phyloP scores from a whole-genome alignment of 2,797 vertebrate genomes.

The Epinephelus coioides region DNA sequence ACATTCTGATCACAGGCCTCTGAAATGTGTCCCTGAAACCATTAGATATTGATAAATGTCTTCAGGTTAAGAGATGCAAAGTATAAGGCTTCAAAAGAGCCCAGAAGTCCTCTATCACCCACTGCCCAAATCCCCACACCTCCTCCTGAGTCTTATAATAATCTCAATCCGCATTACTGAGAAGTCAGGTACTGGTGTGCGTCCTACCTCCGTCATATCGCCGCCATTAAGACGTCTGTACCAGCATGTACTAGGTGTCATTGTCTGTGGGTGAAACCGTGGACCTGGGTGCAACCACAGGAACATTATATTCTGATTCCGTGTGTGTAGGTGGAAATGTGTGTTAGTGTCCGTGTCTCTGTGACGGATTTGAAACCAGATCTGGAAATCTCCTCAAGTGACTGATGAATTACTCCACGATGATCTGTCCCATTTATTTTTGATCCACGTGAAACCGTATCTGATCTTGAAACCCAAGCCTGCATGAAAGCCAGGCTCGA shows the following conservation, averaged over 20 bases:
- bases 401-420: conserved; percentile 25
- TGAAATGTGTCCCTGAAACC: too few relatives aligned
- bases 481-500: conserved; percentile 33
- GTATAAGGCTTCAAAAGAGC: too few relatives aligned
- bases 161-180: conserved; percentile 53
- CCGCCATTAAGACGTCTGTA: conserved; percentile 9
- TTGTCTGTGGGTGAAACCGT: conserved; percentile 12
- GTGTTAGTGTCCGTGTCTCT: conserved; percentile 4
- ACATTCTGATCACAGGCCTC: neutral
- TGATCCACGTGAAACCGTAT: conserved; percentile 31
- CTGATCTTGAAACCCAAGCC: conserved; percentile 52
- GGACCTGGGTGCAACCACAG: conserved; percentile 16
- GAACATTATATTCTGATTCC: conserved; percentile 24
- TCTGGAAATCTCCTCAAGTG: conserved; percentile 22
- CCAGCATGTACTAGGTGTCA: conserved; percentile 30
- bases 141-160: conserved; percentile 63
- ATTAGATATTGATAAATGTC: too few relatives aligned
- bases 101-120: conserved; percentile 14
- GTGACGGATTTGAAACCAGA: conserved; percentile 31
- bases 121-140: conserved; percentile 15
- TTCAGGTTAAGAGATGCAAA: too few relatives aligned
- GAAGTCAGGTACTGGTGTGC: conserved; percentile 57
- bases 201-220: conserved; percentile 15
- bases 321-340: neutral
- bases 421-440: conserved; percentile 62